These are phyloP conservation scores for Gerris lacustris DNA, from an alignment of 2,888 invertebrate species.

Conservation along the genomic window DNA sequence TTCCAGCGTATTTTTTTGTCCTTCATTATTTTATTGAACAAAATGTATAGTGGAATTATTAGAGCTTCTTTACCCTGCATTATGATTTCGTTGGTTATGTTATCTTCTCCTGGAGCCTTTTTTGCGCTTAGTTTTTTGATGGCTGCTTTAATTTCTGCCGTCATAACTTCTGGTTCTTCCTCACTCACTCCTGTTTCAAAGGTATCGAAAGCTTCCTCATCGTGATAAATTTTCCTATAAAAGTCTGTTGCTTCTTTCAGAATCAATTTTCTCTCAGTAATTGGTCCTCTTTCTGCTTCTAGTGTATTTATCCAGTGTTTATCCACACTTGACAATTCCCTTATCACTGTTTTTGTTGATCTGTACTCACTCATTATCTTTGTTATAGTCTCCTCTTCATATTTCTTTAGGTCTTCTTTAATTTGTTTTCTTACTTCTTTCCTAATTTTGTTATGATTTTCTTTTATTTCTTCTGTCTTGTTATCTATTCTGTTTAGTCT, in stretches of 20 bases:
- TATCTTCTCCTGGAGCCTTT: not conserved
- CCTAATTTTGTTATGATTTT: too few species aligned
- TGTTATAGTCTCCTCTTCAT: too few species aligned
- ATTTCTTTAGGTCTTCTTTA: too few species aligned
- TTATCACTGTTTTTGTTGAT: too few species aligned
- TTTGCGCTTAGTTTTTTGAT: not conserved
- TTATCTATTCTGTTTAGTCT: too few species aligned
- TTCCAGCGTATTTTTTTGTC: conserved; percentile 5
- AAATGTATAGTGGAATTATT: not conserved
- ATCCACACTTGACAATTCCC: too few species aligned
- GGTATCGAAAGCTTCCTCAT: not conserved
- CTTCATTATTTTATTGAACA: conserved; percentile 8
- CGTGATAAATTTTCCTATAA: not conserved
- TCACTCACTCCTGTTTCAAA: not conserved
- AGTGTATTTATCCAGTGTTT: too few species aligned
- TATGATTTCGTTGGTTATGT: not conserved
- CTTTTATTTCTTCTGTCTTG: too few species aligned
- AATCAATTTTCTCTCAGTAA: too few species aligned
- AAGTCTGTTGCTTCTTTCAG: not conserved
- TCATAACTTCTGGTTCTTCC: not conserved
- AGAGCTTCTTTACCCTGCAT: not conserved
- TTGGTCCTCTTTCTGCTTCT: too few species aligned
- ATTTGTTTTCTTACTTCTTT: too few species aligned
- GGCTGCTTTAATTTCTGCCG: not conserved
- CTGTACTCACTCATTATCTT: too few species aligned